Percentiles rank a stretch among this genome's conserved stretches.
Evolutionary conservation across 2,113 vertebrate genomes (phyloP).

Genomic region (Strix uralensis): DNA sequence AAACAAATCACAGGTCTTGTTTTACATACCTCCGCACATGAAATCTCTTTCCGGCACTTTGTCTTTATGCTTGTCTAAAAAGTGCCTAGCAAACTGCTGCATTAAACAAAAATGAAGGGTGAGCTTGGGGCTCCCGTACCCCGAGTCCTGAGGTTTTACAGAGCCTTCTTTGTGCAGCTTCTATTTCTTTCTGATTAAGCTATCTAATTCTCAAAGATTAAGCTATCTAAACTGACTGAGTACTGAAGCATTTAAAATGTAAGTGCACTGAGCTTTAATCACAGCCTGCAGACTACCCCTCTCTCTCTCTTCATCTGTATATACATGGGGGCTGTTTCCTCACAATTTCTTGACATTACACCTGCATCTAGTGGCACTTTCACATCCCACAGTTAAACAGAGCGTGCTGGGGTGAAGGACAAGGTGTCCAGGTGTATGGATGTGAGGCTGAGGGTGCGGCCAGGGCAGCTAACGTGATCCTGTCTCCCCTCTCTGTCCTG

Average conservation of each 20-base stretch:
- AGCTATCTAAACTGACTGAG: slow-evolving; percentile 30
- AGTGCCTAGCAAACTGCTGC: neutral
- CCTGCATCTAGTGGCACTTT: neutral
- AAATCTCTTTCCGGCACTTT: slow-evolving; percentile 13
- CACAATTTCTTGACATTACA: neutral
- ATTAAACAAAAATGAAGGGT: slow-evolving; percentile 31
- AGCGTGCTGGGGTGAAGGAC: neutral
- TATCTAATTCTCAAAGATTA: slow-evolving; percentile 43
- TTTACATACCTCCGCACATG: neutral
- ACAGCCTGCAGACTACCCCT: neutral
- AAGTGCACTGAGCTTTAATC: neutral
- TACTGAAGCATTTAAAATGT: slow-evolving; percentile 23
- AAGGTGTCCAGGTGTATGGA: neutral
- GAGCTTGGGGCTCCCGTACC: neutral
- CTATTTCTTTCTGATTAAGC: slow-evolving; percentile 51
- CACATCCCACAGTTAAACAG: neutral
- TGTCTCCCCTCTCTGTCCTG: neutral
- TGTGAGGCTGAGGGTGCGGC: fast-evolving
- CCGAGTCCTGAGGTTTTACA: slow-evolving; percentile 11
- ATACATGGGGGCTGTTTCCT: neutral
- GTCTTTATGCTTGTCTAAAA: neutral
- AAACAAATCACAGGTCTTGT: slow-evolving; percentile 38
- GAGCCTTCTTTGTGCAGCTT: neutral
- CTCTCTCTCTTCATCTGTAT: neutral
- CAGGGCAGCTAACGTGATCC: neutral